A percentile compares a stretch with the other conserved stretches of the same genome.
Conservation (phyloP, 2,888 invertebrate species). For the Melanchra persicariae region DNA sequence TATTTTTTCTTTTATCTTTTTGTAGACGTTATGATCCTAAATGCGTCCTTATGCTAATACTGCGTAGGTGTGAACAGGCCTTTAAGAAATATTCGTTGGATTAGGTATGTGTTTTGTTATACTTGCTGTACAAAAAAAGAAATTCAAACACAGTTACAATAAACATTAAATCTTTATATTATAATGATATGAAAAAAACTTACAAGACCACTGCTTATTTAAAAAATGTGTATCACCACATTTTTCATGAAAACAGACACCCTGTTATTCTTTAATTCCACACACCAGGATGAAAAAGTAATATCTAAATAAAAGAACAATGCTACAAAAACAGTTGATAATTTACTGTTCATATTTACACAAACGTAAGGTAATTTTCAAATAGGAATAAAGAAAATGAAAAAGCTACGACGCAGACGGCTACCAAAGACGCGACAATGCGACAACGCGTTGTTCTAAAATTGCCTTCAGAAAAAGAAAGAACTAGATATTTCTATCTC, state of each 20-base stretch:
- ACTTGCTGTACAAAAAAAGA: too few species aligned
- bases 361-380: not conserved
- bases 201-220: not conserved
- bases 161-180: not conserved
- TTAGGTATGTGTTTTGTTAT: too few species aligned
- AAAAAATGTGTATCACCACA: not conserved
- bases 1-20: too few species aligned
- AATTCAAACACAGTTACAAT: not conserved
- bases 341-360: not conserved
- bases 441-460: too few species aligned
- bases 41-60: too few species aligned
- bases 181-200: not conserved
- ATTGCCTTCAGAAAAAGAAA: too few species aligned
- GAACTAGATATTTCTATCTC: too few species aligned
- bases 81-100: too few species aligned
- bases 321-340: slow-evolving; percentile 2
- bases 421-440: too few species aligned
- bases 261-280: slow-evolving; percentile 16
- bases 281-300: not conserved
- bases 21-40: too few species aligned
- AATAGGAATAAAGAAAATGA: not conserved
- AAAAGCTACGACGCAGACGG: not conserved
- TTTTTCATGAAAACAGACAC: not conserved
- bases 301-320: not conserved
- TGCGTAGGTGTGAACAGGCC: too few species aligned